phyloP scores from a whole-genome alignment of 37 sponge, comb jelly and placozoan species.

The Agelas oroides region DNA sequence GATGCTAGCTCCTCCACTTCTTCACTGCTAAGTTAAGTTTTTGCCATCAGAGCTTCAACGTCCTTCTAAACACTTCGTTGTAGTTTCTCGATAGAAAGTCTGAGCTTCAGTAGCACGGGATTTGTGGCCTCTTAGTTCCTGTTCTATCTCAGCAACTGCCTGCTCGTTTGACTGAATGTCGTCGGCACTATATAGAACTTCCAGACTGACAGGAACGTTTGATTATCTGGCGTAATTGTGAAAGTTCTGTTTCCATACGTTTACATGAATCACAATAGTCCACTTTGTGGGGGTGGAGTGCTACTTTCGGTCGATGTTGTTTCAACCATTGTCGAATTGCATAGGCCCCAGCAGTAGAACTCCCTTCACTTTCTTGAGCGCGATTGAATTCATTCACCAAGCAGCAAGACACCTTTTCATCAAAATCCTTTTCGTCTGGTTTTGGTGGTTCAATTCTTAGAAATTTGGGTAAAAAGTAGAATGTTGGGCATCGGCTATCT shows the following conservation, averaged over 20 bases:
- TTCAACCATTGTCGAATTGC: slow-evolving; percentile 16
- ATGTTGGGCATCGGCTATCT: slow-evolving; percentile 17
- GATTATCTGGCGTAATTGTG: neutral
- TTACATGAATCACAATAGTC: slow-evolving; percentile 57
- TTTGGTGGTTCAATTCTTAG: slow-evolving; percentile 6
- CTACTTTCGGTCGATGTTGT: slow-evolving; percentile 32
- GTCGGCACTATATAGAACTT: too few relatives aligned
- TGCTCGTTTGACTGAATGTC: too few relatives aligned
- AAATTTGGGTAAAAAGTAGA: slow-evolving; percentile 30
- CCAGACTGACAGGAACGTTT: neutral
- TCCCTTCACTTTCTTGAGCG: slow-evolving; percentile 13
- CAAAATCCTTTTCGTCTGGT: slow-evolving; percentile 6
- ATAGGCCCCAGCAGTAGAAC: neutral
- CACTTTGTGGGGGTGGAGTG: slow-evolving; percentile 35
- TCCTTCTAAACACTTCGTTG: too few relatives aligned
- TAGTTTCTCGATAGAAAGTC: too few relatives aligned
- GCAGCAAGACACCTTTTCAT: slow-evolving; percentile 22
- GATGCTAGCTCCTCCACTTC: too few relatives aligned
- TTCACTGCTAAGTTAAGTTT: too few relatives aligned
- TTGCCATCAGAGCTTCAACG: too few relatives aligned
- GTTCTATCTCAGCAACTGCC: too few relatives aligned
- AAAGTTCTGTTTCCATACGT: slow-evolving; percentile 5
- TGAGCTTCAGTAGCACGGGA: too few relatives aligned
- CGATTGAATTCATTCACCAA: slow-evolving; percentile 23
- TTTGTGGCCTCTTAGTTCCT: too few relatives aligned